Base-by-base conservation (phyloP, 2,888 invertebrate genomes). In the Drosophila gaucha region DNA sequence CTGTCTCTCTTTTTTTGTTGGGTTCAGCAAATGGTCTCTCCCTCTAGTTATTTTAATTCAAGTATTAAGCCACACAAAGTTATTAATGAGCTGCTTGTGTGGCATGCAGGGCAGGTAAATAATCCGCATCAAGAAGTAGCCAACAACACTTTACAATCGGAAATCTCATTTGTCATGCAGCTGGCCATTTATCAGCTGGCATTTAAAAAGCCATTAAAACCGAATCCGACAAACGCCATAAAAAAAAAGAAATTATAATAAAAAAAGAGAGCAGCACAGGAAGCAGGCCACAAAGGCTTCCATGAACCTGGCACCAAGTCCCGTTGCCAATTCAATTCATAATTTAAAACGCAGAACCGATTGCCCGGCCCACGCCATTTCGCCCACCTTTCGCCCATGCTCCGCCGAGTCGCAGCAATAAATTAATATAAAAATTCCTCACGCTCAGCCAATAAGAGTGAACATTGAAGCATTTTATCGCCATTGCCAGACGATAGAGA, bases 361-460 rank as follows among this genome's bases (percentile, higher is more conserved):
- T 69, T 75, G 74, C 54, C 24, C 31, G 30, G 14, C 14, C 44
- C 20, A 26, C 51, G 16, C 43, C 31, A 26, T 18, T 12, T 18
- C 6, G 10, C 10, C 14, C 22, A 18, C 33, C 8, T 30, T 28
- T 41, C 24, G n/a, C 10, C 33, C 14, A 47, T 54, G 51, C 52
- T 58, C 59, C 43, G 44, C 6, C 30, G 73, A 65, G 72, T 67
- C 69, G 70, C 63, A 72, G 80, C 78, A 80, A 86, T 88, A 88
- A 88, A 88, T 88, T 88, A 88, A 89, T 88, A 87, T 83, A 86
- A 86, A 86, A 89, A 89, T 89, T 89, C 88, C 82, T 89, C 88
- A 88, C 88, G 89, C 88, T 89, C 85, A 89, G 89, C 83, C 89
- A 89, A 89, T 85, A 86, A 85, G 80, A 76, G 73, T 54, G 79